Conservation (phyloP, 2,888 invertebrate genomes). For the Limnephilus rhombicus region DNA sequence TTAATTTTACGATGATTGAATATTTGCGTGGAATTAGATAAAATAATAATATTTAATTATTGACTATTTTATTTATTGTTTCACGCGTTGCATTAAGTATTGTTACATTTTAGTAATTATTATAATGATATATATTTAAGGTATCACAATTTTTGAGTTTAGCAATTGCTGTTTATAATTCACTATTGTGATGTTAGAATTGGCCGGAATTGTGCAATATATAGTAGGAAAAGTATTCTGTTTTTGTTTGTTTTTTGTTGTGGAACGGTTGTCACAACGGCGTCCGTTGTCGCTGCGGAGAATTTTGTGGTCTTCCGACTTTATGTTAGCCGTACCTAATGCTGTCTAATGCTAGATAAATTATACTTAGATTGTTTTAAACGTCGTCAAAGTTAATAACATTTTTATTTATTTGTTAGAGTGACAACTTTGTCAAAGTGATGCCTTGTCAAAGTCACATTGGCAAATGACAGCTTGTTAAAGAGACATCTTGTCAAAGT, state of each 20-base stretch:
- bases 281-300: neutral
- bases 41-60: neutral
- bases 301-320: neutral
- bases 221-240: neutral
- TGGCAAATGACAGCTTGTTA: neutral
- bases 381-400: neutral
- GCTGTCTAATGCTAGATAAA: neutral
- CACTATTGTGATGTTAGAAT: neutral
- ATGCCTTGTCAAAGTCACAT: neutral
- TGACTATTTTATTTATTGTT: neutral
- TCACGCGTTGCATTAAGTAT: neutral
- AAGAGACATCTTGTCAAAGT: neutral
- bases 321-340: neutral
- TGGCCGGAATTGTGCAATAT: conserved; percentile 23
- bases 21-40: neutral
- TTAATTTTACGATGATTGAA: neutral
- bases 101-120: neutral
- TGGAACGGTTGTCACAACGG: neutral
- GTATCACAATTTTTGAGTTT: neutral
- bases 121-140: neutral
- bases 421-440: neutral
- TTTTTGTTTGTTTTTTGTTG: neutral
- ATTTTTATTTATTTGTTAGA: neutral
- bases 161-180: neutral
- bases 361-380: neutral